Evolutionary conservation across 2,797 vertebrate genomes (phyloP).

Genomic region (Xyrichtys novacula): DNA sequence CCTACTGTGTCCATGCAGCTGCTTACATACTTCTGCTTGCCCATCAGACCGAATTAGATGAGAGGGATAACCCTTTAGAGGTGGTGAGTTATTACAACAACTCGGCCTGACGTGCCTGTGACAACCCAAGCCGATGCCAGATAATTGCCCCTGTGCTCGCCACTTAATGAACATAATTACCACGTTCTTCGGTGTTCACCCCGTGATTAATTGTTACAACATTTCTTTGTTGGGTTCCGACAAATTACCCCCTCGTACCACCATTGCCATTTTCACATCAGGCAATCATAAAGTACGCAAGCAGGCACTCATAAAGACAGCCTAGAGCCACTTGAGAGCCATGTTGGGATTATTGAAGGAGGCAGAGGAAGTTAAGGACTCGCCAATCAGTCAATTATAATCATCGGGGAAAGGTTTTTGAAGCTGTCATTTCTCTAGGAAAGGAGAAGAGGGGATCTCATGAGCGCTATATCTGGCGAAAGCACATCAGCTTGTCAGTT

Average conservation of each 20-base stretch:
- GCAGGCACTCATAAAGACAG: conserved; percentile 80
- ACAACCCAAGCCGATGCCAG: conserved; percentile 79
- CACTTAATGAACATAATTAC: conserved; percentile 89
- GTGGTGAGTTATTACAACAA: conserved; percentile 82
- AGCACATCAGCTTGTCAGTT: conserved; percentile 37
- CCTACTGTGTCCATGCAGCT: conserved; percentile 41
- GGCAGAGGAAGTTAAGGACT: conserved; percentile 79
- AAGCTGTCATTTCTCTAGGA: conserved; percentile 61
- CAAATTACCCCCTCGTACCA: conserved; percentile 82
- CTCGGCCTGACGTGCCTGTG: conserved; percentile 74
- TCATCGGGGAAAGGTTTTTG: conserved; percentile 71
- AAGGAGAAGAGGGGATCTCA: conserved; percentile 43
- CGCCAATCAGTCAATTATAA: conserved; percentile 79
- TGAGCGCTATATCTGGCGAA: conserved; percentile 35
- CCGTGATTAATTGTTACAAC: conserved; percentile 88
- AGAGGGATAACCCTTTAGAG: conserved; percentile 69
- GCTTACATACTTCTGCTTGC: conserved; percentile 34
- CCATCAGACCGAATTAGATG: conserved; percentile 65
- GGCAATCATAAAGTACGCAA: conserved; percentile 81
- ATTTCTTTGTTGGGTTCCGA: conserved; percentile 85
- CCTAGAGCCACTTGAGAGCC: conserved; percentile 79
- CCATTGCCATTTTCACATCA: conserved; percentile 81
- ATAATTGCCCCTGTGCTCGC: conserved; percentile 85
- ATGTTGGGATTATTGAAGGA: conserved; percentile 80
- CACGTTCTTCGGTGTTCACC: conserved; percentile 81